Conservation (phyloP, 2,888 invertebrate species). For the Drosophila imparisetae region DNA sequence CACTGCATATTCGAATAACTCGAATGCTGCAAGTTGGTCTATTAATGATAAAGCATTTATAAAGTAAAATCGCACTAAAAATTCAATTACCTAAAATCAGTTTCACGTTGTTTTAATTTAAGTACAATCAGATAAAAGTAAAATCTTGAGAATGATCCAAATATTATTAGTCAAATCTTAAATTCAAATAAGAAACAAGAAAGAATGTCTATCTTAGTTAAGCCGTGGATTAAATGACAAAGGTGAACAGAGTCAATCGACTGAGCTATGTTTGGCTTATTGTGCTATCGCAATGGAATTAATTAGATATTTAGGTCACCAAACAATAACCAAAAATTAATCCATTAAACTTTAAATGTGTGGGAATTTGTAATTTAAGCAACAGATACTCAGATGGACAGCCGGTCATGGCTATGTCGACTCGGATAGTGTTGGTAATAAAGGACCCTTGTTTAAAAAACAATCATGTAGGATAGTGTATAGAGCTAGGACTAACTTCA, state of each 20-base stretch:
- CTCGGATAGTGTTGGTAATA: not conserved
- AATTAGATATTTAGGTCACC: not conserved
- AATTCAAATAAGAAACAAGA: not conserved
- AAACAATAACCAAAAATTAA: not conserved
- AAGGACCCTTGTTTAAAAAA: not conserved
- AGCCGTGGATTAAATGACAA: not conserved
- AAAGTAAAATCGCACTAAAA: not conserved
- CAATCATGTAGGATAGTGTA: not conserved
- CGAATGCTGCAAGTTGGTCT: not conserved
- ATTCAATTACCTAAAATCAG: too few relatives aligned
- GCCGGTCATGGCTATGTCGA: not conserved
- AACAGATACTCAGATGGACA: not conserved
- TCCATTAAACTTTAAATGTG: not conserved
- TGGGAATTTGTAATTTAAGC: not conserved
- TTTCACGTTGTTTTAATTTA: not conserved
- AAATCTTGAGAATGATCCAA: not conserved
- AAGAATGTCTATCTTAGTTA: not conserved
- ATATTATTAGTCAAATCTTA: not conserved
- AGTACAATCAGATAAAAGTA: not conserved
- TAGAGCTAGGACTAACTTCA: not conserved
- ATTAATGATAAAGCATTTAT: not conserved
- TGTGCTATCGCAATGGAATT: not conserved
- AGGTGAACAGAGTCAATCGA: not conserved
- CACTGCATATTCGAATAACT: conserved; percentile 9
- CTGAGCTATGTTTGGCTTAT: not conserved